A percentile compares a stretch with the other conserved stretches of the same genome.
phyloP scores from a whole-genome alignment of 1,140 invertebrate species.

The Ephestia elutella region DNA sequence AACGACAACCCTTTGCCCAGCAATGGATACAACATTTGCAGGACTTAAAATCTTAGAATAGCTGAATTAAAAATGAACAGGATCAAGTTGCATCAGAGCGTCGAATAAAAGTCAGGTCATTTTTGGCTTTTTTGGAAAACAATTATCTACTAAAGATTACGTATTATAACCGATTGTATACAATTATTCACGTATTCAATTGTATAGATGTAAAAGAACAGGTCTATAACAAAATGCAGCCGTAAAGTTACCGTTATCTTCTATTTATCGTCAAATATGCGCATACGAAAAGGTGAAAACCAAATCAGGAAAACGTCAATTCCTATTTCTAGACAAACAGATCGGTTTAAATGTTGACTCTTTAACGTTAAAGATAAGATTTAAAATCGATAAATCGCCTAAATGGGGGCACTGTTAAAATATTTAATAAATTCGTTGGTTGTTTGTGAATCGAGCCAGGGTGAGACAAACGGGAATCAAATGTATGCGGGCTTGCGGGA shows the following conservation, averaged over 20 bases:
- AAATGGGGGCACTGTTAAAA: not conserved
- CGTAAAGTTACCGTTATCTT: not conserved
- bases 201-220: not conserved
- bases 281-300: not conserved
- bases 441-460: not conserved
- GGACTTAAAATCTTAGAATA: too few relatives aligned
- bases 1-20: too few relatives aligned
- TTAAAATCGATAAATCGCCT: not conserved
- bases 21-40: too few relatives aligned
- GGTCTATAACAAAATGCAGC: not conserved
- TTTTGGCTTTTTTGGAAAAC: too few relatives aligned
- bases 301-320: not conserved
- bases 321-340: not conserved
- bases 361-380: not conserved
- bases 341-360: too few relatives aligned
- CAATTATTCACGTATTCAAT: not conserved
- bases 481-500: slow-evolving; percentile 2
- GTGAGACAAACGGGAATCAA: not conserved
- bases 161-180: not conserved
- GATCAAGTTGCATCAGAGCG: too few relatives aligned
- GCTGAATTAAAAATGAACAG: too few relatives aligned
- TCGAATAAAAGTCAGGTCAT: too few relatives aligned
- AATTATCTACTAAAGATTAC: not conserved
- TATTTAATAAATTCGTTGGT: not conserved
- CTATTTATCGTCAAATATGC: not conserved